phyloP scores from a whole-genome alignment of 2,797 vertebrate species.

The Chlorospingus flavigularis region DNA sequence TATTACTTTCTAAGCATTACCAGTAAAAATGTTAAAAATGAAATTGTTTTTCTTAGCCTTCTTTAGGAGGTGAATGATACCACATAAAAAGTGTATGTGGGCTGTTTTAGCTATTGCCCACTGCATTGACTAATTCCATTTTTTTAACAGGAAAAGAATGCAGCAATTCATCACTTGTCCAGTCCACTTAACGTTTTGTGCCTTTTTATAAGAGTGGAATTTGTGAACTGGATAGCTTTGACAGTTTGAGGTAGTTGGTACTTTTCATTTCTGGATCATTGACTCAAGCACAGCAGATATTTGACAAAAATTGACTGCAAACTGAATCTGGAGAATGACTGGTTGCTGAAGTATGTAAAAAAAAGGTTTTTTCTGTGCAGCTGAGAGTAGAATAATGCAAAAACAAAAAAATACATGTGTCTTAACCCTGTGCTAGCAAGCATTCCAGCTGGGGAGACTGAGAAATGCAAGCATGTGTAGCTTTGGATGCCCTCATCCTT shows the following conservation, averaged over 20 bases:
- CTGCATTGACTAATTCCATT: neutral
- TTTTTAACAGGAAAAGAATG: slow-evolving; percentile 22
- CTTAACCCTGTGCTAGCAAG: neutral
- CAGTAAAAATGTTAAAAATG: neutral
- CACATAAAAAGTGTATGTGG: neutral
- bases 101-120: neutral
- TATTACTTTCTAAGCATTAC: neutral
- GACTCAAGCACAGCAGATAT: neutral
- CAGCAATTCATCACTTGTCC: slow-evolving; percentile 42
- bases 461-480: neutral
- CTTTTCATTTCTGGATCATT: slow-evolving; percentile 45
- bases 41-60: neutral
- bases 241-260: neutral
- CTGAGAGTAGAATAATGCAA: neutral
- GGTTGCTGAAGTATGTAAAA: slow-evolving; percentile 21
- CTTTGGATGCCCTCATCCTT: neutral
- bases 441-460: neutral
- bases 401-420: neutral
- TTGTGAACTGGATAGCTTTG: slow-evolving; percentile 16
- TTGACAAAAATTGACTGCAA: slow-evolving; percentile 34
- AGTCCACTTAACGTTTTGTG: neutral
- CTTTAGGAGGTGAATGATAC: neutral
- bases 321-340: slow-evolving; percentile 4
- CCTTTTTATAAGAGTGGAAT: neutral
- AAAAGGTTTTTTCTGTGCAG: neutral